Percentiles rank a stretch among this genome's conserved stretches.
Evolutionary conservation across 2,888 invertebrate genomes (phyloP).

Genomic region (Melipona beecheii): DNA sequence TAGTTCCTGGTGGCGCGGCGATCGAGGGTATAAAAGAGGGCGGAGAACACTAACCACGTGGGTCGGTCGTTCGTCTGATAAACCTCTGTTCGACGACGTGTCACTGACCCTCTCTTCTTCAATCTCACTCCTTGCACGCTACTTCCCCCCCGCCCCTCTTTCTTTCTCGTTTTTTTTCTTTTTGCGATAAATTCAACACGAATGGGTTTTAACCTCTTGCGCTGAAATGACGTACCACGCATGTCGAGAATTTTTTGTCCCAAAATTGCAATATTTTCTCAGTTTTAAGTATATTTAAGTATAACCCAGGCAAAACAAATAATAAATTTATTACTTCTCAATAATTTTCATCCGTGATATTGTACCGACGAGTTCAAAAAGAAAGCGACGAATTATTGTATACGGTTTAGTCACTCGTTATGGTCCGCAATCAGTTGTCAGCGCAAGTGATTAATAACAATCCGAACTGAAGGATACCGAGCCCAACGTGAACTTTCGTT

Average conservation of each 20-base stretch:
- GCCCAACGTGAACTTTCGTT: background rate
- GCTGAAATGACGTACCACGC: too few relatives aligned
- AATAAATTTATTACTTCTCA: too few relatives aligned
- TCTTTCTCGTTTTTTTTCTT: background rate
- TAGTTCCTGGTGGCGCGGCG: slow-evolving; percentile 10
- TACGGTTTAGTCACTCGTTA: too few relatives aligned
- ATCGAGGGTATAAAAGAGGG: slow-evolving; percentile 40
- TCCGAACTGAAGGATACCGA: background rate
- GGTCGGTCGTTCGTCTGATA: slow-evolving; percentile 72
- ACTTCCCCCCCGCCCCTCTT: slow-evolving; percentile 22
- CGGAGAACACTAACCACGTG: slow-evolving; percentile 65
- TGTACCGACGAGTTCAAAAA: too few relatives aligned
- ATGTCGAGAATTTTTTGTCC: too few relatives aligned
- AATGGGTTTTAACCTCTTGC: too few relatives aligned
- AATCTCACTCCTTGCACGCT: slow-evolving; percentile 25
- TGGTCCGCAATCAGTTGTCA: too few relatives aligned
- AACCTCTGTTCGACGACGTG: slow-evolving; percentile 76
- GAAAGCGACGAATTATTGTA: too few relatives aligned
- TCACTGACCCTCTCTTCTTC: slow-evolving; percentile 75
- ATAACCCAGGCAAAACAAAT: too few relatives aligned
- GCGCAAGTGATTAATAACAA: background rate
- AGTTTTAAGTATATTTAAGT: too few relatives aligned
- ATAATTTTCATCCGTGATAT: too few relatives aligned
- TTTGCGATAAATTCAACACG: background rate
- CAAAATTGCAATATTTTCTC: too few relatives aligned